These are phyloP conservation scores for Falco biarmicus DNA, from an alignment of 2,797 vertebrate genomes.

Conservation along the genomic window DNA sequence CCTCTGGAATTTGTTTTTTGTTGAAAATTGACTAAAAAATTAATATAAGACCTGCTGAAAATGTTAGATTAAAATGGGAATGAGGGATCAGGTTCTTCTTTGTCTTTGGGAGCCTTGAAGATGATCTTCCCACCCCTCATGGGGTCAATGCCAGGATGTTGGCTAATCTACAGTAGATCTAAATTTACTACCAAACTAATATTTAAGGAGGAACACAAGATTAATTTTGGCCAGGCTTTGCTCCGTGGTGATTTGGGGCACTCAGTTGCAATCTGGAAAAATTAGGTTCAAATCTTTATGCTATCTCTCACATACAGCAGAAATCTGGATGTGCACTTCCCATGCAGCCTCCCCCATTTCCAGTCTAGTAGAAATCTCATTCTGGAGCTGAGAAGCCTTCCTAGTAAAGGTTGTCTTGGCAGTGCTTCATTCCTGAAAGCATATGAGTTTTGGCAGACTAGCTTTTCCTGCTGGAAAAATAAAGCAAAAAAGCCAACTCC, in stretches of 20 bases:
- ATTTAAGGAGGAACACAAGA: neutral
- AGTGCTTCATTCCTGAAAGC: neutral
- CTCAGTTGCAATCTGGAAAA: neutral
- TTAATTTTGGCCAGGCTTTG: neutral
- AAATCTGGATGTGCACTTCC: neutral
- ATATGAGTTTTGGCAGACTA: neutral
- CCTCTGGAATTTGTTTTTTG: neutral
- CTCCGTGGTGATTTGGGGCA: neutral
- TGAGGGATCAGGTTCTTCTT: neutral
- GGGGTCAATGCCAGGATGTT: neutral
- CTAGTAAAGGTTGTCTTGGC: neutral
- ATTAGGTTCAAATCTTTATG: neutral
- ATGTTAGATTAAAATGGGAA: neutral
- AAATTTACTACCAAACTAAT: neutral
- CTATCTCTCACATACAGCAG: neutral
- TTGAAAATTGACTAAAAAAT: neutral
- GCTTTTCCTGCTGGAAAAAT: neutral
- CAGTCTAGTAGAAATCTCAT: neutral
- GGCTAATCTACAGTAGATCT: neutral
- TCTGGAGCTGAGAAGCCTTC: neutral
- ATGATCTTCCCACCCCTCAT: neutral
- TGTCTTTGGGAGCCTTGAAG: neutral
- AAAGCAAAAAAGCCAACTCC: neutral
- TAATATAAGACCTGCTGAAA: neutral
- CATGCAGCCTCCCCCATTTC: neutral